Conservation (phyloP, 2,888 invertebrate species). For the Lithophane socia region DNA sequence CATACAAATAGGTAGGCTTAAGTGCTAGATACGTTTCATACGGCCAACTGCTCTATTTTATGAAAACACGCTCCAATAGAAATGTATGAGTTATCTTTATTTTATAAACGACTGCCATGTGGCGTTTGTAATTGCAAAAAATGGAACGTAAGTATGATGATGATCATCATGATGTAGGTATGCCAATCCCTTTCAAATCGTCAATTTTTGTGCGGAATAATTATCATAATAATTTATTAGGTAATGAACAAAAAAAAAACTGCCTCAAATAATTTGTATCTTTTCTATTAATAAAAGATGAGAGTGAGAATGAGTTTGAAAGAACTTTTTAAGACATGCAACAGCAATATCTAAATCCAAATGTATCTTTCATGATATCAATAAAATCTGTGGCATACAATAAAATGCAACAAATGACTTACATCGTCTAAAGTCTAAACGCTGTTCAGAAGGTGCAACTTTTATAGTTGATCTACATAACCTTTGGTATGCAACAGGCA, state of each 20-base stretch:
- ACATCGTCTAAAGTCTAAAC: no score
- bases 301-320: no score
- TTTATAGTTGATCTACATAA: no score
- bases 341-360: neutral
- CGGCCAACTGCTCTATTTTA: neutral
- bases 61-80: neutral
- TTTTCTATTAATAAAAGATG: neutral
- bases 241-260: neutral
- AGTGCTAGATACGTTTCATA: neutral
- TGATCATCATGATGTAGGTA: neutral
- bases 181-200: neutral
- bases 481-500: no score
- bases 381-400: no score
- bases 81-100: neutral
- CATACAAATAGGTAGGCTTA: slow-evolving; percentile 14
- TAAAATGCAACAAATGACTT: no score
- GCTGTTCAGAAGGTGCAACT: no score
- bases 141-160: no score
- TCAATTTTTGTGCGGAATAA: neutral
- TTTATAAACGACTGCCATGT: neutral
- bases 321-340: no score
- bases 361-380: neutral
- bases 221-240: neutral
- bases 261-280: no score
- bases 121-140: no score